Evolutionary conservation across 2,888 invertebrate species (phyloP).

Genomic region (Mystacides longicornis): DNA sequence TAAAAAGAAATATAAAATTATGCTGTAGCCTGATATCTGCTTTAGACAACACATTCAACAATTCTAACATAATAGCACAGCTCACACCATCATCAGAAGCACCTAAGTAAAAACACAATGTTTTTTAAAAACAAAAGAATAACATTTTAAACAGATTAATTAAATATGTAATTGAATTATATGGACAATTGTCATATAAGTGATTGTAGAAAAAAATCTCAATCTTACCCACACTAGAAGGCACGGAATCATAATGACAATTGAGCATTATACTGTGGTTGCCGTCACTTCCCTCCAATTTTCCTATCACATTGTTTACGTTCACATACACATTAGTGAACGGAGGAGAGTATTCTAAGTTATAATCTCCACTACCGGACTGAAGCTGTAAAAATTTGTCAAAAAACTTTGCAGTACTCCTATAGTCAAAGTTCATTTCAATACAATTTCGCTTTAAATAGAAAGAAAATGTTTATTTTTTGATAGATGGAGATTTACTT

Average conservation of each 20-base stretch:
- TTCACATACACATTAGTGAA: slow-evolving; percentile 37
- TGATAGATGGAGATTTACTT: too few relatives aligned
- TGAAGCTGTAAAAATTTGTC: slow-evolving; percentile 13
- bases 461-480: too few relatives aligned
- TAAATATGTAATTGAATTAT: too few relatives aligned
- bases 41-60: slow-evolving; percentile 49
- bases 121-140: neutral
- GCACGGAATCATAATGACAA: slow-evolving; percentile 89
- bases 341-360: slow-evolving; percentile 27
- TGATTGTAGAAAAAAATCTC: neutral
- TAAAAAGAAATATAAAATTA: slow-evolving; percentile 62
- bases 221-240: slow-evolving; percentile 70
- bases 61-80: slow-evolving; percentile 61
- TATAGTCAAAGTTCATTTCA: neutral
- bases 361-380: slow-evolving; percentile 33
- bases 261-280: slow-evolving; percentile 66
- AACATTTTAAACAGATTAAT: neutral
- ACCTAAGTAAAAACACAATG: slow-evolving; percentile 20
- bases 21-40: slow-evolving; percentile 41
- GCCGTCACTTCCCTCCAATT: slow-evolving; percentile 40
- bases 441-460: neutral
- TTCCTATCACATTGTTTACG: slow-evolving; percentile 38
- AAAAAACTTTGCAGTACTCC: neutral
- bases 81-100: slow-evolving; percentile 34
- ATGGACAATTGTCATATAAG: neutral